A percentile compares a stretch with the other conserved stretches of the same genome.
Evolutionary conservation across 2,888 invertebrate genomes (phyloP).

Genomic region (Cybosia mesomella): DNA sequence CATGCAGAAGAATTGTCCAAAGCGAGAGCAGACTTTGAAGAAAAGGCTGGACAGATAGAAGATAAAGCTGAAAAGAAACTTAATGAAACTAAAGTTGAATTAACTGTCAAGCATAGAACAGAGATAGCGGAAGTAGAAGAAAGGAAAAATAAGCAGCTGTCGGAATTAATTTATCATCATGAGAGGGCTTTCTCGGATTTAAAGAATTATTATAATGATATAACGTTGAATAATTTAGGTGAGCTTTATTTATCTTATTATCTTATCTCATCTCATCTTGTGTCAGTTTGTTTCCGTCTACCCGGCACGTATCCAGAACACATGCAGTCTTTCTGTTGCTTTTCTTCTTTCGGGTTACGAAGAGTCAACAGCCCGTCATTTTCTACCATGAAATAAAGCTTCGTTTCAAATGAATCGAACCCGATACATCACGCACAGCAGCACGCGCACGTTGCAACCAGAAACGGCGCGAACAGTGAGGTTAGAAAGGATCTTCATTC

Average conservation of each 20-base stretch:
- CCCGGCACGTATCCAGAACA: too few species aligned
- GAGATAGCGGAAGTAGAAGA: constrained; percentile 97
- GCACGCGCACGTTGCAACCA: too few species aligned
- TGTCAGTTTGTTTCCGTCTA: too few species aligned
- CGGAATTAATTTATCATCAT: constrained; percentile 93
- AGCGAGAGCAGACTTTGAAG: constrained; percentile 82
- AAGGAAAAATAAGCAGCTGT: constrained; percentile 95
- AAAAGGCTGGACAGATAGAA: constrained; percentile 83
- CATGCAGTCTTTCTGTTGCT: too few species aligned
- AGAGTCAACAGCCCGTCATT: too few species aligned
- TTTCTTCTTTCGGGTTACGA: too few species aligned
- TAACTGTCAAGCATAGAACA: constrained; percentile 91
- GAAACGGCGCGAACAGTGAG: too few species aligned
- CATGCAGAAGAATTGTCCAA: constrained; percentile 92
- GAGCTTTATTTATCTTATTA: constrained; percentile 27
- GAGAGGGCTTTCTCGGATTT: constrained; percentile 95
- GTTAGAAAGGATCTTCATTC: too few species aligned
- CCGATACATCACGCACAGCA: too few species aligned
- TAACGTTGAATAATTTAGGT: constrained; percentile 96
- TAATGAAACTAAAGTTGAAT: constrained; percentile 89
- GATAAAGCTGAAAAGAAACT: constrained; percentile 91
- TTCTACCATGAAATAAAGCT: too few species aligned
- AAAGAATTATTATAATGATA: constrained; percentile 98
- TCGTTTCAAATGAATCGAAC: too few species aligned
- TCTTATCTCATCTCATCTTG: background rate